These are phyloP conservation scores for Agapostemon virescens DNA, from an alignment of 2,888 invertebrate genomes.

Conservation along the genomic window DNA sequence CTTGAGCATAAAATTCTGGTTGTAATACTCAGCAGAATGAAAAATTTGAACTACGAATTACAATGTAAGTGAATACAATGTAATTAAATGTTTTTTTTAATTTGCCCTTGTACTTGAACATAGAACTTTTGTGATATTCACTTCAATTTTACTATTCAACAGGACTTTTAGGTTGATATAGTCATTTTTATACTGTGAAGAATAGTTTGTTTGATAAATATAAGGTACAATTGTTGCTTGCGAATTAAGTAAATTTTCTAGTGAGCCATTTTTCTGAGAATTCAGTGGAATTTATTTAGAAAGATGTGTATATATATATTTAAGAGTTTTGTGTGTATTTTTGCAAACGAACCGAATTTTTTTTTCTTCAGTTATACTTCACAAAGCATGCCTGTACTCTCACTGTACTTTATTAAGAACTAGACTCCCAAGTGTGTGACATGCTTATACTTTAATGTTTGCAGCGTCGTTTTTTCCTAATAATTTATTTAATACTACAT, in stretches of 20 bases:
- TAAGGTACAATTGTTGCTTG: neutral
- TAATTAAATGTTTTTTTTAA: neutral
- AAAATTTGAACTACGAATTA: neutral
- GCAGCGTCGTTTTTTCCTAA: neutral
- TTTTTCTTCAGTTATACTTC: neutral
- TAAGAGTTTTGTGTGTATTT: neutral
- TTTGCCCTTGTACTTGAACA: conserved; percentile 3
- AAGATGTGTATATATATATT: neutral
- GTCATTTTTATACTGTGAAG: neutral
- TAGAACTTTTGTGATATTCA: neutral
- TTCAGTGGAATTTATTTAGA: neutral
- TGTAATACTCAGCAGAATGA: neutral
- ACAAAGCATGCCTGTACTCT: conserved; percentile 36
- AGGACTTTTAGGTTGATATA: neutral
- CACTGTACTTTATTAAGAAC: conserved; percentile 8
- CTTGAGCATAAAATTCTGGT: no score
- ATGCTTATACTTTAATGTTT: conserved; percentile 10
- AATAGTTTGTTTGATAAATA: neutral
- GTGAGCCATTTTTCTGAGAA: neutral
- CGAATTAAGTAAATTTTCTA: neutral
- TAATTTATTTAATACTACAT: conserved; percentile 18
- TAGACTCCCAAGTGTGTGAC: conserved; percentile 10
- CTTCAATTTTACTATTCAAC: neutral
- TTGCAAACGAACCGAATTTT: neutral
- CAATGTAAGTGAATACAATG: neutral